Evolutionary conservation across 2,113 vertebrate genomes (phyloP).

Genomic region (Mandrillus leucophaeus): DNA sequence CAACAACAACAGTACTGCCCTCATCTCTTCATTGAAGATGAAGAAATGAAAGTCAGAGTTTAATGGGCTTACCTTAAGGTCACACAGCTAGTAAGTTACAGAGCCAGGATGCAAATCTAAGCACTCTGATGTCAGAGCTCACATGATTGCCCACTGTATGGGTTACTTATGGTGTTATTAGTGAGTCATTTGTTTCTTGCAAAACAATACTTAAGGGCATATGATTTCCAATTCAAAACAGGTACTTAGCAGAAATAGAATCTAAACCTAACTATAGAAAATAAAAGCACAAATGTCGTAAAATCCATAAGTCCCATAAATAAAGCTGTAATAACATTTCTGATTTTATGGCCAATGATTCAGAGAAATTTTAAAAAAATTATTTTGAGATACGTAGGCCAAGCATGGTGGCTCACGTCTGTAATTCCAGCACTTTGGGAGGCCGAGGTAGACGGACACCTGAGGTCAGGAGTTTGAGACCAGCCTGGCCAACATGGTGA

Average conservation of each 20-base stretch:
- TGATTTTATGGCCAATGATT: not conserved
- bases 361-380: not conserved
- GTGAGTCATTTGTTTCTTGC: slow-evolving; percentile 35
- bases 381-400: not conserved
- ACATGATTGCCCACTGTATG: not conserved
- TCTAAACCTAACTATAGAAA: not conserved
- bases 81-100: not conserved
- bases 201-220: not conserved
- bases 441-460: no score
- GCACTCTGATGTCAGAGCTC: not conserved
- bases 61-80: not conserved
- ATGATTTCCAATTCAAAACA: slow-evolving; percentile 20
- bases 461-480: no score
- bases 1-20: not conserved
- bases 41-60: not conserved
- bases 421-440: no score
- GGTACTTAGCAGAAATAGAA: not conserved
- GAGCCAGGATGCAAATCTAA: not conserved
- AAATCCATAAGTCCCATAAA: not conserved
- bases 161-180: not conserved
- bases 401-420: no score
- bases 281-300: not conserved
- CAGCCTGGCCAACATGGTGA: no score
- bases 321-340: not conserved
- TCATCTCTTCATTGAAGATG: not conserved